Percentiles rank a stretch among this genome's conserved stretches.
Evolutionary conservation across 2,113 vertebrate species (phyloP).

Genomic region (Myiozetetes cayanensis): DNA sequence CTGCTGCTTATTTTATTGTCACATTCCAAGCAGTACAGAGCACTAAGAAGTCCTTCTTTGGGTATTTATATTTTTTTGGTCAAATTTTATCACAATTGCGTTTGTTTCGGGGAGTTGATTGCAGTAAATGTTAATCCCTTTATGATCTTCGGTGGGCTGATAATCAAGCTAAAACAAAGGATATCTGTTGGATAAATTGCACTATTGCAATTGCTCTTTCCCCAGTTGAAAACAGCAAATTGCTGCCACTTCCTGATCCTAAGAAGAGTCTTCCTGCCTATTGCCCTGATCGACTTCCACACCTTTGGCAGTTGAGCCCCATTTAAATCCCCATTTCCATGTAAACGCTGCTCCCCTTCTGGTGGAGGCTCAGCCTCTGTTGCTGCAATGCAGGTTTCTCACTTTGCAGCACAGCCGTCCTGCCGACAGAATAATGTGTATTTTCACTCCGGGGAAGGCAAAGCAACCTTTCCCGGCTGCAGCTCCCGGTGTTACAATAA

Average conservation of each 20-base stretch:
- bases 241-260: neutral
- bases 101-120: neutral
- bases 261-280: neutral
- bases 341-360: rapidly evolving
- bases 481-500: neutral
- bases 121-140: neutral
- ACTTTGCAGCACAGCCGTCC: neutral
- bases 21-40: neutral
- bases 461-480: neutral
- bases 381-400: neutral
- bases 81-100: neutral
- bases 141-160: neutral
- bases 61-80: neutral
- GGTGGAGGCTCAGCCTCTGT: neutral
- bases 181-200: neutral
- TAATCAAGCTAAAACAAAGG: neutral
- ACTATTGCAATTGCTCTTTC: neutral
- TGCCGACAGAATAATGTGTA: neutral
- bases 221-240: neutral
- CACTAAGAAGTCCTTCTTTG: neutral
- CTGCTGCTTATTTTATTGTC: neutral
- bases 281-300: neutral
- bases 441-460: slow-evolving; percentile 23
- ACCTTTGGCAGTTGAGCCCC: neutral
- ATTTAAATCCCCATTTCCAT: neutral